These are phyloP conservation scores for Colius striatus DNA, from an alignment of 2,113 vertebrate genomes.

Conservation along the genomic window DNA sequence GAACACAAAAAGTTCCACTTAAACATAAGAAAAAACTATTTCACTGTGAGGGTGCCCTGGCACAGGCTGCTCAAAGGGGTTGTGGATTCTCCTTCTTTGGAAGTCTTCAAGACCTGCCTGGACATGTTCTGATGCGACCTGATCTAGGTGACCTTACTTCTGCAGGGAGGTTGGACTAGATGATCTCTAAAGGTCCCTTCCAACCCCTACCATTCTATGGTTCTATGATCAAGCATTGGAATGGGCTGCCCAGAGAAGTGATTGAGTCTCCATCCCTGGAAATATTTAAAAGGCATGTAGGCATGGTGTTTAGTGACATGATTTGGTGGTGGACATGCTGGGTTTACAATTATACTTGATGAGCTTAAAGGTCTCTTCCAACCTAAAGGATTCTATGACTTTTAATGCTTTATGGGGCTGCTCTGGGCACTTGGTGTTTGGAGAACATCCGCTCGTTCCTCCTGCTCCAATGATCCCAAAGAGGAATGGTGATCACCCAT, in stretches of 20 bases:
- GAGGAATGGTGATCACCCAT: not conserved
- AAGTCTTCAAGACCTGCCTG: no score
- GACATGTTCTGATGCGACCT: no score
- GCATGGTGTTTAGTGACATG: not conserved
- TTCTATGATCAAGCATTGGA: not conserved
- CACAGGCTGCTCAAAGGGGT: no score
- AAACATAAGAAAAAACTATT: no score
- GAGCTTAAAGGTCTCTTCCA: not conserved
- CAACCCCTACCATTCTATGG: no score
- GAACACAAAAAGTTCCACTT: no score
- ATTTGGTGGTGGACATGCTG: not conserved
- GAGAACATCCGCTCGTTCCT: not conserved
- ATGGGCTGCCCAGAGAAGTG: not conserved
- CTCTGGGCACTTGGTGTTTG: not conserved
- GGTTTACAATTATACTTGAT: not conserved
- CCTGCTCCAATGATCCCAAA: not conserved
- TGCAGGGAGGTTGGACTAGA: no score
- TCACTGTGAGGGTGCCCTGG: no score
- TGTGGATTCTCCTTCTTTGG: no score
- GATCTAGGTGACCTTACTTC: no score
- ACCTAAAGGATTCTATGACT: not conserved
- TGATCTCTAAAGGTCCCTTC: no score
- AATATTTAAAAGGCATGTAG: not conserved
- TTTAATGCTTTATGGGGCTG: not conserved
- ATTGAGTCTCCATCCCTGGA: not conserved